Evolutionary conservation across 64 coral and sea anemone species (phyloP).

Genomic region (Montipora sp.): DNA sequence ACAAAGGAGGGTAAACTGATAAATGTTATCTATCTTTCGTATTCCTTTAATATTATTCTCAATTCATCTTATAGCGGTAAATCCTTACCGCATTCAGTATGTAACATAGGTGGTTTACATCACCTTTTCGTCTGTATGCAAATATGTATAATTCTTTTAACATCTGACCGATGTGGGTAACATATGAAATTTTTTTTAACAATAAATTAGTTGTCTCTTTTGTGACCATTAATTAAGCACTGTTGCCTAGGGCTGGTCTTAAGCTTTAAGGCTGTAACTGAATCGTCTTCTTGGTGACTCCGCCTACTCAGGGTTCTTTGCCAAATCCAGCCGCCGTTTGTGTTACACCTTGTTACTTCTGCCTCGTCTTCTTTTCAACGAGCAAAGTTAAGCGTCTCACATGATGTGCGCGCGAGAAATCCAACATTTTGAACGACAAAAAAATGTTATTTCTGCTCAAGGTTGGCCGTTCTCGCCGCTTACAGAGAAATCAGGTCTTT

Average conservation of each 20-base stretch:
- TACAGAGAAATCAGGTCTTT: slow-evolving; percentile 1
- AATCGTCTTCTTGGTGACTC: too few relatives aligned
- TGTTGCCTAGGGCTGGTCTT: background rate
- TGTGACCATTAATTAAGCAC: background rate
- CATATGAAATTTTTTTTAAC: background rate
- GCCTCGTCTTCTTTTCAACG: background rate
- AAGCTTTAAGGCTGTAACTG: background rate
- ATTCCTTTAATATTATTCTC: background rate
- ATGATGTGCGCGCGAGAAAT: background rate
- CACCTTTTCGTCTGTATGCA: background rate
- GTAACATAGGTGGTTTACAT: background rate
- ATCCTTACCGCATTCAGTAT: background rate
- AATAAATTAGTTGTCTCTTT: background rate
- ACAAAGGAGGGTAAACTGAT: background rate
- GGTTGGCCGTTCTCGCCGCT: background rate
- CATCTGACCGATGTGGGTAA: background rate
- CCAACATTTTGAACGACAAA: background rate
- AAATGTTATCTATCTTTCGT: background rate
- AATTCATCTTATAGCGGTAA: background rate
- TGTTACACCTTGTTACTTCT: background rate
- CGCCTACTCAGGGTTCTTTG: too few relatives aligned
- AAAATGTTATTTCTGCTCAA: background rate
- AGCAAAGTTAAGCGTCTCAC: background rate
- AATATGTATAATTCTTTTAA: slow-evolving; percentile 1
- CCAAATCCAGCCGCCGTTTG: background rate